A percentile compares a stretch with the other conserved stretches of the same genome.
Evolutionary conservation across 2,888 invertebrate species (phyloP).

Genomic region (Dyspetes luteomarginatus): DNA sequence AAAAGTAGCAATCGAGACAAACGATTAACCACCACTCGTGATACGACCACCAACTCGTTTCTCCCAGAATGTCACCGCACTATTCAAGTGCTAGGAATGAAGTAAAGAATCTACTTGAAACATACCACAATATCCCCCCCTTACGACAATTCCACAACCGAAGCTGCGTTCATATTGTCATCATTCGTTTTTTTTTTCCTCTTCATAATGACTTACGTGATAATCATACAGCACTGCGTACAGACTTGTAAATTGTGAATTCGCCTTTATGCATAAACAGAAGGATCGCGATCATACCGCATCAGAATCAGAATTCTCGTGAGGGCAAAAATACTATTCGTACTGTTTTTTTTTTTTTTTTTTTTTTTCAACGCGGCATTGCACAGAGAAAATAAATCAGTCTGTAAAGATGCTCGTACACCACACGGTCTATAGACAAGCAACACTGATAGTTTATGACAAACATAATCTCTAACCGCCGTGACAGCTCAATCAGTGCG

Average conservation of each 20-base stretch:
- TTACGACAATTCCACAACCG: constrained; percentile 36
- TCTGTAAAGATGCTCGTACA: constrained; percentile 9
- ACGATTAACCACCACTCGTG: constrained; percentile 49
- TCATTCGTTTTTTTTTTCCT: constrained; percentile 8
- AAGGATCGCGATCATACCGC: constrained; percentile 42
- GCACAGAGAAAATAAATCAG: neutral
- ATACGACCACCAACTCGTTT: constrained; percentile 17
- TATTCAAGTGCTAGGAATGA: constrained; percentile 66
- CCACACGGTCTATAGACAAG: constrained; percentile 7
- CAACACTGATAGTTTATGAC: constrained; percentile 75
- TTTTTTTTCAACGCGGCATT: neutral
- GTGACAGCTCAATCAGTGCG: constrained; percentile 77
- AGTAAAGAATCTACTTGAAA: constrained; percentile 68
- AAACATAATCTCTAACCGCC: constrained; percentile 75
- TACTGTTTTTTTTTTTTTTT: constrained; percentile 46
- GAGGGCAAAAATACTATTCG: constrained; percentile 38
- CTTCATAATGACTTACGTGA: constrained; percentile 11
- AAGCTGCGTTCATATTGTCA: constrained; percentile 45
- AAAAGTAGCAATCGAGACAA: constrained; percentile 34
- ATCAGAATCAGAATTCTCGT: constrained; percentile 49
- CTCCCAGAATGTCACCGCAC: constrained; percentile 68
- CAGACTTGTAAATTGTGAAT: neutral
- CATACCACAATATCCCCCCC: constrained; percentile 57
- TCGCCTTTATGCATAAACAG: constrained; percentile 25
- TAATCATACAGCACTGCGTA: neutral